Evolutionary conservation across 2,888 invertebrate genomes (phyloP), one percentile per base, ranked within the genome.

Genomic region (Mythimna albipuncta): DNA sequence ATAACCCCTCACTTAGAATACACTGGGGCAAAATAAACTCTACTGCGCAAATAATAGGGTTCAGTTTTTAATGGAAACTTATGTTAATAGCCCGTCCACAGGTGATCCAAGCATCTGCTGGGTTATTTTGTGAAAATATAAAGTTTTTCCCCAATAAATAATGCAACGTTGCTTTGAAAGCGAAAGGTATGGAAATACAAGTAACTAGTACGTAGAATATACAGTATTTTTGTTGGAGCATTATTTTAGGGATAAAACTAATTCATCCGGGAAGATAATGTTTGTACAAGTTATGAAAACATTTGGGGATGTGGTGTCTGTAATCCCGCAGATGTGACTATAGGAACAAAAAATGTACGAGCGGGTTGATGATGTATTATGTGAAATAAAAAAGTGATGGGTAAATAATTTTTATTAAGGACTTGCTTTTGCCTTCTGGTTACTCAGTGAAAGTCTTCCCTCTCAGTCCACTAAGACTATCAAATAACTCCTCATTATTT

Each of bases 61-160:
- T 76, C 85, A 84, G 81, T 91, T 90, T 90, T 75, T 79, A 84
- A 81, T 82, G 73, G 79, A 75, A 74, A 76, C 70, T 84, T 82
- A 89, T 88, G 89, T 87, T 91, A 90, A 92, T 90, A 89, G 89
- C 87, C 84, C 84, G 91, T 91, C 90, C 93, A 90, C 94, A 94
- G 94, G 94, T 94, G 95, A 94, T 88, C 88, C 86, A 83, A 91
- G 89, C 94, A 93, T 93, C 92, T 94, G 94, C 90, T 92, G 87
- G 92, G 89, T 91, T 92, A 93, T 94, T 93, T 94, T 93, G 92
- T 91, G 93, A 92, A 93, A 94, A 94, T 94, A 94, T 92, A 93
- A 94, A 90, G 95, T 93, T 94, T 94, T 94, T 94, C 91, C 91
- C 92, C 94, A 95, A 95, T 95, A 95, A 95, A 95, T 95, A 95